phyloP scores from a whole-genome alignment of 2,888 invertebrate species.

The Chelonus formosanus region DNA sequence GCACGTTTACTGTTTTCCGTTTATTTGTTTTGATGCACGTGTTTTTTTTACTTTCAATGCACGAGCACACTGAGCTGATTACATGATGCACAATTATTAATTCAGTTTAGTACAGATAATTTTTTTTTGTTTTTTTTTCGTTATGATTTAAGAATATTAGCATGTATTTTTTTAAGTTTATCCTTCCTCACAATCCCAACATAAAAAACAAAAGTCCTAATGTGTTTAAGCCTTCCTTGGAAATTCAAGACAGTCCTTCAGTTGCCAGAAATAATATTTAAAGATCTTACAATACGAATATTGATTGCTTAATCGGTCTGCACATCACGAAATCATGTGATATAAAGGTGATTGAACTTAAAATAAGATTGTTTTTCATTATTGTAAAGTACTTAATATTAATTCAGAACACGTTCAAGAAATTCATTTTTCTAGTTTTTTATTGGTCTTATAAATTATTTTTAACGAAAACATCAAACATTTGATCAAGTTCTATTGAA shows the following conservation, averaged over 20 bases:
- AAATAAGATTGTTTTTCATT: conserved; percentile 9
- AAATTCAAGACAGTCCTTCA: conserved; percentile 15
- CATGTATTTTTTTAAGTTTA: too few relatives aligned
- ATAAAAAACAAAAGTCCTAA: too few relatives aligned
- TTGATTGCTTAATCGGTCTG: conserved; percentile 31
- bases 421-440: conserved; percentile 22
- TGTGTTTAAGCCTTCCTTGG: not conserved
- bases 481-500: not conserved
- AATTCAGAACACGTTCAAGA: conserved; percentile 13
- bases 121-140: too few relatives aligned
- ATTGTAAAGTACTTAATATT: conserved; percentile 2
- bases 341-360: conserved; percentile 35
- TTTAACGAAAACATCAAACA: too few relatives aligned
- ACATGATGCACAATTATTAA: not conserved
- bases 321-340: conserved; percentile 32
- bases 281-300: conserved; percentile 35
- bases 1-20: conserved; percentile 16
- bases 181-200: not conserved
- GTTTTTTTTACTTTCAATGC: conserved; percentile 24
- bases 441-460: not conserved
- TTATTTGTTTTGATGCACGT: conserved; percentile 30
- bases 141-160: too few relatives aligned
- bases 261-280: conserved; percentile 21
- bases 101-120: not conserved
- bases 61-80: conserved; percentile 20